phyloP scores from a whole-genome alignment of 2,113 vertebrate genomes.

The Dasyurus viverrinus region DNA sequence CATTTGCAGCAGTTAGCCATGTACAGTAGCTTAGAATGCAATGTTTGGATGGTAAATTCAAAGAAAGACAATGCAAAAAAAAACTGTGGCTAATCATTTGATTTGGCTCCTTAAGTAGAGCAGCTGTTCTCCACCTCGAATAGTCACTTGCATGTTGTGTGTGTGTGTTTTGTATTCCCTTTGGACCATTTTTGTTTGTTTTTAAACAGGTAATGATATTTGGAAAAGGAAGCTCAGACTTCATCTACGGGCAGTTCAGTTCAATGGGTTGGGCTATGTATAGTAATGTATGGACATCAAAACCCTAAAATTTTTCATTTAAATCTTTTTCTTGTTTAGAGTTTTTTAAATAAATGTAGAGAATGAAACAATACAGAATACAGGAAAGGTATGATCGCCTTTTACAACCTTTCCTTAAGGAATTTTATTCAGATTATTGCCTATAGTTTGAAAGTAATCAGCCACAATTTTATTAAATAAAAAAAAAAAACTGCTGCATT shows the following conservation, averaged over 20 bases:
- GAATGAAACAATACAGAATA: background rate
- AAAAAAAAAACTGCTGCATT: background rate
- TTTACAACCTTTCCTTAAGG: background rate
- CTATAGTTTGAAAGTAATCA: background rate
- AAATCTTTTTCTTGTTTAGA: background rate
- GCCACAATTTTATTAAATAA: background rate
- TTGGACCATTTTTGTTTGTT: background rate
- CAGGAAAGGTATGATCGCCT: background rate
- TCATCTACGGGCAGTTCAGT: background rate
- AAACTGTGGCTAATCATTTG: slow-evolving; percentile 1
- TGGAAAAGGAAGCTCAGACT: slow-evolving; percentile 14
- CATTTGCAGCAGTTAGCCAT: rapidly evolving
- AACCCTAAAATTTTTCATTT: background rate
- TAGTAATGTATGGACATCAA: background rate
- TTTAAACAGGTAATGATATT: slow-evolving; percentile 53
- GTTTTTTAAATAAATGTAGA: slow-evolving; percentile 1
- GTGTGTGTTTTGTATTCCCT: background rate
- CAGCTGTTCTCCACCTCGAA: slow-evolving; percentile 22
- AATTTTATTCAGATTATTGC: background rate
- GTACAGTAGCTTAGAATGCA: slow-evolving; percentile 33
- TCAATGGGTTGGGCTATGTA: background rate
- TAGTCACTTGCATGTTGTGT: background rate
- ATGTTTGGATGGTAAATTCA: rapidly evolving
- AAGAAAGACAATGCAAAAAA: slow-evolving; percentile 48
- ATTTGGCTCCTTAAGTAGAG: background rate